Conservation (phyloP, 2,113 vertebrate genomes). For the Ploceus nigricollis region DNA sequence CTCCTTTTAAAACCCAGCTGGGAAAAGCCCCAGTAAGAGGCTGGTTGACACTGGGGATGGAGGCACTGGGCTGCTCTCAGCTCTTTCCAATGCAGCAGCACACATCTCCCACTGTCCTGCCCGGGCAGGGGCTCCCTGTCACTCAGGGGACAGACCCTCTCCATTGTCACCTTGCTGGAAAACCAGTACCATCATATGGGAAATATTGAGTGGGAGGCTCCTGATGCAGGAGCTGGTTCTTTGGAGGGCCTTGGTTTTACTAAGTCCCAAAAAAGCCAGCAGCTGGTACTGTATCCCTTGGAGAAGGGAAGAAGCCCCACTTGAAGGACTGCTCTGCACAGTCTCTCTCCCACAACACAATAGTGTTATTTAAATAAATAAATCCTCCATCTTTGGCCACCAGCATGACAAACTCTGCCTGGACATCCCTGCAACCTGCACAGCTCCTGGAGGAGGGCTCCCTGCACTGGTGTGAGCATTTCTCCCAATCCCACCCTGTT, state of each 20-base stretch:
- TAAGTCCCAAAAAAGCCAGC: background rate
- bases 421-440: background rate
- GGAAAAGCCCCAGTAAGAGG: background rate
- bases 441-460: background rate
- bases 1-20: background rate
- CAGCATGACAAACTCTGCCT: background rate
- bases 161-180: background rate
- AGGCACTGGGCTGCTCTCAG: background rate
- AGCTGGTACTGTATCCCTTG: background rate
- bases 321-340: background rate
- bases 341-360: background rate
- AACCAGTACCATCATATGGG: background rate
- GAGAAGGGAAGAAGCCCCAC: background rate
- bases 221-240: background rate
- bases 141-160: background rate
- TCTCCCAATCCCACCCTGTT: background rate
- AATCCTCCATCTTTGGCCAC: background rate
- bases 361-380: too few relatives aligned
- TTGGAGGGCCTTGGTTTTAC: background rate
- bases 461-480: background rate
- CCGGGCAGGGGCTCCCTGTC: background rate
- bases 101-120: background rate
- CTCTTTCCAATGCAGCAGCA: background rate
- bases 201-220: background rate
- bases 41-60: background rate